phyloP scores from a whole-genome alignment of 2,797 vertebrate genomes.

The Emys orbicularis region DNA sequence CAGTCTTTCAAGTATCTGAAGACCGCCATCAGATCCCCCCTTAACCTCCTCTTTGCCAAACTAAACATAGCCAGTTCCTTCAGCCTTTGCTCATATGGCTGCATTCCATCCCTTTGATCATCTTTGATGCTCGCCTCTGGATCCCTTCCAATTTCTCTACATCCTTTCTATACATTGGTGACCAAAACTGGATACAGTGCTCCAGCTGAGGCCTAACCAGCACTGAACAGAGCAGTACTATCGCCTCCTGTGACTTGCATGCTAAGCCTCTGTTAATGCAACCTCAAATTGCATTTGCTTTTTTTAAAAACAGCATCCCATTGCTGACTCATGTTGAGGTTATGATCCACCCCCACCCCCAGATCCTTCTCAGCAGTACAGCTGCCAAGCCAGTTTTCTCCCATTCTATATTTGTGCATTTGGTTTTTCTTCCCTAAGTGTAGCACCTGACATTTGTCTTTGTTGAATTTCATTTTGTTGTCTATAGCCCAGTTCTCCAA shows the following conservation, averaged over 20 bases:
- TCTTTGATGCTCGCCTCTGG: not conserved
- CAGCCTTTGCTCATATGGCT: not conserved
- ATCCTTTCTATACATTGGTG: not conserved
- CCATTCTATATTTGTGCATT: not conserved
- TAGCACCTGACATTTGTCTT: not conserved
- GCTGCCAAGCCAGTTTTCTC: not conserved
- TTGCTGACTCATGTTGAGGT: not conserved
- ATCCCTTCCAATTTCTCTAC: not conserved
- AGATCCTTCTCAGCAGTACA: not conserved
- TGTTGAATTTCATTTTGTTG: not conserved
- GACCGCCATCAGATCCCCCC: not conserved
- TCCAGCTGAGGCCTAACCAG: not conserved
- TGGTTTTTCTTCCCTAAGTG: not conserved
- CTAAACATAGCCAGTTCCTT: not conserved
- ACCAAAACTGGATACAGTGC: not conserved
- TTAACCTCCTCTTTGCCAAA: not conserved
- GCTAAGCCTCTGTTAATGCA: not conserved
- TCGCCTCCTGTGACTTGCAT: not conserved
- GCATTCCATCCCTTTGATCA: not conserved
- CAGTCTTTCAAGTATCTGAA: not conserved
- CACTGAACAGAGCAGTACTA: not conserved
- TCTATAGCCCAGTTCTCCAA: not conserved
- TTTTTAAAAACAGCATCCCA: not conserved
- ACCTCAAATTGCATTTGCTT: not conserved
- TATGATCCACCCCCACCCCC: not conserved